These are phyloP conservation scores for Cephus nigrinus DNA, from an alignment of 2,888 invertebrate species.

Conservation along the genomic window DNA sequence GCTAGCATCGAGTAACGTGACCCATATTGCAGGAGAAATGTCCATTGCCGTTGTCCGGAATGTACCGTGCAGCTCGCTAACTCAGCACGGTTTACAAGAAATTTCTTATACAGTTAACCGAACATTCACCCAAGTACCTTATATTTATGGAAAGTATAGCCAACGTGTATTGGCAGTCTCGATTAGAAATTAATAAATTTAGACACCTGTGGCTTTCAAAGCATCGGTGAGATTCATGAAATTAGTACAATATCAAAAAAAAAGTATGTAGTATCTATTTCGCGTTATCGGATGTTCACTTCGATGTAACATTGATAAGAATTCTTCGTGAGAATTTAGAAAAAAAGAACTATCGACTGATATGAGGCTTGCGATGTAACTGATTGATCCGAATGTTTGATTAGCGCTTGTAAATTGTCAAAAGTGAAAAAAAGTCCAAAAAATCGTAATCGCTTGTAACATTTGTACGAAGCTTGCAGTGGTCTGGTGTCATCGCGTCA, in stretches of 20 bases:
- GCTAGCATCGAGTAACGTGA: slow-evolving; percentile 22
- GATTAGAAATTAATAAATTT: neutral
- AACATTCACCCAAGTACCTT: neutral
- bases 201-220: neutral
- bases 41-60: slow-evolving; percentile 27
- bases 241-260: neutral
- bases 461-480: neutral
- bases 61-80: slow-evolving; percentile 18
- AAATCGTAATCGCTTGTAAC: neutral
- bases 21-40: slow-evolving; percentile 31
- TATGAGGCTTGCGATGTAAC: neutral
- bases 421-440: neutral
- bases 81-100: slow-evolving; percentile 35
- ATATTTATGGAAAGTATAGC: neutral
- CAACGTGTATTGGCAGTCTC: neutral
- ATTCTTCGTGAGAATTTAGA: neutral
- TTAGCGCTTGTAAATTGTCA: neutral
- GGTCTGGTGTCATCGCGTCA: neutral
- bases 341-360: neutral
- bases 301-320: neutral
- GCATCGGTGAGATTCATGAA: neutral
- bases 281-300: neutral
- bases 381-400: neutral
- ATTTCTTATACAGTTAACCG: slow-evolving; percentile 43
- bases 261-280: neutral